Evolutionary conservation across 2,797 vertebrate species (phyloP), one percentile per base, ranked within the genome.

Genomic region (Carduelis carduelis): DNA sequence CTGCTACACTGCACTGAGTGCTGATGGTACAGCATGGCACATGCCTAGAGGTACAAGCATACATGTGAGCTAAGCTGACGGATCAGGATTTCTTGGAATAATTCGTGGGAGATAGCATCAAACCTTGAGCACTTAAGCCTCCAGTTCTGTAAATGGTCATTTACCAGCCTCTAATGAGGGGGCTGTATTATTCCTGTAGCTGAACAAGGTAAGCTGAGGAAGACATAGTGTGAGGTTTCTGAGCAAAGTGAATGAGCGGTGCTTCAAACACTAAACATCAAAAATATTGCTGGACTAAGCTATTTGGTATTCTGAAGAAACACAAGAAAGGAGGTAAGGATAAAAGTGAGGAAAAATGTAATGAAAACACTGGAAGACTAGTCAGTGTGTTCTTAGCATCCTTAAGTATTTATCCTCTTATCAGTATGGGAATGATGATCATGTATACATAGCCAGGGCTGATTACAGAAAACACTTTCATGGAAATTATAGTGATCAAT

Each of bases 21-120:
- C 15, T 71, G 41, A 1, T 50, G 53, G 8, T 19, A 9, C 26
- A 11, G 32, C 14, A 1, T 26, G n/a, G n/a, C n/a, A n/a, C n/a
- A n/a, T n/a, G n/a, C n/a, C n/a, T n/a, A n/a, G n/a, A n/a, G n/a
- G 18, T 37, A 6, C 0, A 1, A 57, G 23, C 26, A 11, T 2
- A 22, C 26, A 28, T 57, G 6, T 18, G 59, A 68, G 49, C 60
- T 53, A 27, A 61, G 6, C 37, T 3, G 14, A 18, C 27, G 74
- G 47, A n/a, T 65, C 4, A 20, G 65, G 10, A 43, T 27, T 32
- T 63, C 41, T n/a, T 22, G 2, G 24, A 52, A n/a, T 61, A 16
- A 46, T 57, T 57, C n/a, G 7, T 32, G 12, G 22, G 61, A 53
- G 61, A 39, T 7, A 12, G 28, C 26, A 22, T 47, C 61, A 75